Evolutionary conservation across 2,797 vertebrate genomes (phyloP).

Genomic region (Margarornis squamiger): DNA sequence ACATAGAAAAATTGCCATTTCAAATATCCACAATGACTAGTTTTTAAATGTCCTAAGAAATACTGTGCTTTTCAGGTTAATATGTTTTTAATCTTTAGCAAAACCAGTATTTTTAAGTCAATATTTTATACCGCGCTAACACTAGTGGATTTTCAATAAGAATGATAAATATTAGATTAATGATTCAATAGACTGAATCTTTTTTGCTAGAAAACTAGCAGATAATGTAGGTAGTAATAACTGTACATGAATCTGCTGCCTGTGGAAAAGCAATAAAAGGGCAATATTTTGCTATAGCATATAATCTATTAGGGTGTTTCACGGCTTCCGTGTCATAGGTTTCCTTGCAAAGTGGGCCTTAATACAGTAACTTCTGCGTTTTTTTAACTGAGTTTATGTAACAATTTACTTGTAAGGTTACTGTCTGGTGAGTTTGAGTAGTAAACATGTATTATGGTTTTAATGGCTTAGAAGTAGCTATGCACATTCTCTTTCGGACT

Average conservation of each 20-base stretch:
- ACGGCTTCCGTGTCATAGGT: constrained; percentile 33
- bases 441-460: constrained; percentile 5
- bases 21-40: constrained; percentile 71
- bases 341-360: constrained; percentile 64
- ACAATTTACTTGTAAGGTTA: constrained; percentile 48
- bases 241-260: constrained; percentile 71
- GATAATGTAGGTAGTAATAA: constrained; percentile 75
- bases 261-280: constrained; percentile 67
- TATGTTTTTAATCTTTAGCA: constrained; percentile 75
- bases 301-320: constrained; percentile 73
- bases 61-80: constrained; percentile 66
- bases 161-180: constrained; percentile 77
- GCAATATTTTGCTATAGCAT: constrained; percentile 64
- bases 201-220: constrained; percentile 72
- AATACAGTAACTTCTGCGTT: constrained; percentile 56
- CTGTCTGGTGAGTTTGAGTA: neutral
- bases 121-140: constrained; percentile 69
- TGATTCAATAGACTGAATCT: constrained; percentile 76
- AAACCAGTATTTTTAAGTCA: constrained; percentile 76
- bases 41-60: constrained; percentile 75
- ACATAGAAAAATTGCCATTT: constrained; percentile 70
- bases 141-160: constrained; percentile 75
- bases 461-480: neutral
- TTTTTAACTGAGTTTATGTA: constrained; percentile 52
- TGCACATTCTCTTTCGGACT: neutral